phyloP scores from a whole-genome alignment of 2,113 vertebrate species.

The Callospermophilus lateralis region DNA sequence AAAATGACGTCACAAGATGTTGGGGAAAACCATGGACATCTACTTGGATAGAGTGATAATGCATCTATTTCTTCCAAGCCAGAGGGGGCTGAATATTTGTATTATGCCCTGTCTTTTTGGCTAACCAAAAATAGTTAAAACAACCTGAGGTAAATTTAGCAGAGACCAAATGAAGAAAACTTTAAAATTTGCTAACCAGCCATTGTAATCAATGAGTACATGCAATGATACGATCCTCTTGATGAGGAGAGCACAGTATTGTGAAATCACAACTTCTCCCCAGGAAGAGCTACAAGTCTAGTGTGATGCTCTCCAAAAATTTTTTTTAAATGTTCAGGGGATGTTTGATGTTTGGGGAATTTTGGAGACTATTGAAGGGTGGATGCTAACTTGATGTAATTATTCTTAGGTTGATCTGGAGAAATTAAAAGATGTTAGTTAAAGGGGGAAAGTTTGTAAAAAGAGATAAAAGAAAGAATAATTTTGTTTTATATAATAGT shows the following conservation, averaged over 20 bases:
- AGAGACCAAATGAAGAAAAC: background rate
- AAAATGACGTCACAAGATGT: background rate
- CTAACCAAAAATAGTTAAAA: background rate
- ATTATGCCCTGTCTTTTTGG: background rate
- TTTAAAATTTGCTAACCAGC: background rate
- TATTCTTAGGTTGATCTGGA: background rate
- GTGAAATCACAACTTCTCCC: background rate
- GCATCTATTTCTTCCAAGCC: background rate
- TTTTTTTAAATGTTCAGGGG: too few species aligned
- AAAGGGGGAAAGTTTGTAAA: background rate
- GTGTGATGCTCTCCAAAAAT: background rate
- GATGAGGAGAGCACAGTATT: background rate
- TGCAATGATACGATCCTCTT: background rate
- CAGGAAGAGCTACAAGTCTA: background rate
- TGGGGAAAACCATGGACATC: background rate
- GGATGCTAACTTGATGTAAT: background rate
- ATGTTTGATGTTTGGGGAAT: background rate
- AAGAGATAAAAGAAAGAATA: background rate
- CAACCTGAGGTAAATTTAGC: background rate
- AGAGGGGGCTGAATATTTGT: slow-evolving; percentile 1
- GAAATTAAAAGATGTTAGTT: slow-evolving; percentile 18
- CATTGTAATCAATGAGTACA: background rate
- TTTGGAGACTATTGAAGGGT: background rate
- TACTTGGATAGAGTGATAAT: background rate
- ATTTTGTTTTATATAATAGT: background rate